Evolutionary conservation across 2,888 invertebrate species (phyloP), one percentile per base, ranked within the genome.

Genomic region (Pomacea canaliculata): DNA sequence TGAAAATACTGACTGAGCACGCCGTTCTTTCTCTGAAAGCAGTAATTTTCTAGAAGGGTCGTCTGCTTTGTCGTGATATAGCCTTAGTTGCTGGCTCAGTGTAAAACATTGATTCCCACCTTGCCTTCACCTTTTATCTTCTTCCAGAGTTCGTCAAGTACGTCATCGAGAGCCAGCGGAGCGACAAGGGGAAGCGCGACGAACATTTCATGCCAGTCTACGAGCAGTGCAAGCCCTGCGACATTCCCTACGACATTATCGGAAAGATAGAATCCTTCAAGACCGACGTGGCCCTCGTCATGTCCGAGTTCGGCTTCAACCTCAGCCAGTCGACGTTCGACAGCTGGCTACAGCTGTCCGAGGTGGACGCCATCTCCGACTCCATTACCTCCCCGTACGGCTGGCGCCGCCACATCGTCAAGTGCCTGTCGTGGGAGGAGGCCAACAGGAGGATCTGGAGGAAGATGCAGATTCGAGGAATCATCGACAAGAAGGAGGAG

Each of bases 401-500:
- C 0, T 82, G 82, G 76, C 78, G 74, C 49, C 68, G 66, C 16
- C 56, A 65, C n/a, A 75, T 82, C n/a, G 72, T 66, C 51, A 76
- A 76, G 48, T 82, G 84, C 68, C 83, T 84, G 74, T 60, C 82
- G 7, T 77, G 77, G 70, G 51, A 78, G 27, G 78, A 79, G 27
- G 83, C 81, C 4, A 70, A 82, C 16, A 13, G 74, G 37, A 49
- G 84, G 48, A 80, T 82, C 0, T 87, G 86, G 86, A 76, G 80
- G 65, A 83, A 83, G 70, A 70, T 86, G 60, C 85, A 86, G 76
- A 84, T 85, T 9, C 76, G 83, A 59, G 86, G 86, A 8, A 60
- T 84, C 13, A 69, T 86, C 12, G 78, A 83, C 3, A 83, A 82
- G 71, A 48, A 80, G 51, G 59, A 70, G 0, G 37, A 74, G 5